phyloP scores from a whole-genome alignment of 2,888 invertebrate species.

The Drosophila lutescens region DNA sequence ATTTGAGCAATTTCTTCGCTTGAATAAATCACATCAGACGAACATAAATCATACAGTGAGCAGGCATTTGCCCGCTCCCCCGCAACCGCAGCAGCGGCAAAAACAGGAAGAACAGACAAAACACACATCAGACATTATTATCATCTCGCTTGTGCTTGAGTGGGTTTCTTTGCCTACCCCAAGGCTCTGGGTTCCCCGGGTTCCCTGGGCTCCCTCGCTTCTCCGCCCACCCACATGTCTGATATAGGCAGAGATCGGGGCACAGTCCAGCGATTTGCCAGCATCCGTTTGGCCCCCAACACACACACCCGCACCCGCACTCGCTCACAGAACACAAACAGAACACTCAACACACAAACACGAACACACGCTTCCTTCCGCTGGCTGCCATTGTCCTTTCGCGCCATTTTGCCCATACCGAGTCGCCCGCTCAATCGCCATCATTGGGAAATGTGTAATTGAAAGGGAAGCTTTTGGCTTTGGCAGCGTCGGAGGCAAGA shows the following conservation, averaged over 20 bases:
- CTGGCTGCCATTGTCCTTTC: constrained; percentile 74
- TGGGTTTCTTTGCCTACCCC: constrained; percentile 78
- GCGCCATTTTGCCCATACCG: constrained; percentile 46
- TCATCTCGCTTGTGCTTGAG: constrained; percentile 84
- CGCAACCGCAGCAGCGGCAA: constrained; percentile 27
- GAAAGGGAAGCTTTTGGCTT: constrained; percentile 82
- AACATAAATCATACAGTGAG: constrained; percentile 79
- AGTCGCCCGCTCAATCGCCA: constrained; percentile 45
- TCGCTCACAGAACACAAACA: constrained; percentile 3
- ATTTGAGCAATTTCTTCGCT: constrained; percentile 73
- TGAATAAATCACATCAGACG: constrained; percentile 82
- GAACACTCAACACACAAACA: constrained; percentile 14
- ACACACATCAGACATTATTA: constrained; percentile 82
- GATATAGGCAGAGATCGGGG: constrained; percentile 58
- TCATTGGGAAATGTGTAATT: constrained; percentile 77
- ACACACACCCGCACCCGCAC: constrained; percentile 5
- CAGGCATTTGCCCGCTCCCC: constrained; percentile 42
- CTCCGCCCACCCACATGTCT: constrained; percentile 52
- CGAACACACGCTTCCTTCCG: constrained; percentile 59
- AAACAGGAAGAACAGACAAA: constrained; percentile 57
- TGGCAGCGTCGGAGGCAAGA: constrained; percentile 66
- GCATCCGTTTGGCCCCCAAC: constrained; percentile 49
- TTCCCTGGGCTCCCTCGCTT: constrained; percentile 18
- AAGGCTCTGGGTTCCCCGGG: constrained; percentile 41
- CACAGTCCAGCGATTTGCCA: constrained; percentile 60